Percentiles rank a stretch among this genome's conserved stretches.
phyloP scores from a whole-genome alignment of 1,140 invertebrate species.

The Prorops nasuta region DNA sequence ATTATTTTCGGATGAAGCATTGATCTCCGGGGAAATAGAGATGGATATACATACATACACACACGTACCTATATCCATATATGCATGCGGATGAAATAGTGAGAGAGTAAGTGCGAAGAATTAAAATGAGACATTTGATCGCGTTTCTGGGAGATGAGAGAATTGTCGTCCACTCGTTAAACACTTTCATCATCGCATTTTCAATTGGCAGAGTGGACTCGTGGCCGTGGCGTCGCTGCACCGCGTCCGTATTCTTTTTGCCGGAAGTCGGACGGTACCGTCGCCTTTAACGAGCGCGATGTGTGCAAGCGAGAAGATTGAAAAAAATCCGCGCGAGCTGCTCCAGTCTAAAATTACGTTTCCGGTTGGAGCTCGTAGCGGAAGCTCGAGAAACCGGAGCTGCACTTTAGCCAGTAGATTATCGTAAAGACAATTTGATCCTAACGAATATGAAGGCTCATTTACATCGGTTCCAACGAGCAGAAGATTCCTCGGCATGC shows the following conservation, averaged over 20 bases:
- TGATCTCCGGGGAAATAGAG: too few species aligned
- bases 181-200: neutral
- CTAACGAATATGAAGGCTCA: constrained; percentile 32
- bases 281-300: constrained; percentile 24
- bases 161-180: neutral
- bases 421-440: constrained; percentile 35
- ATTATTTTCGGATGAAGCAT: too few species aligned
- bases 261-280: constrained; percentile 21
- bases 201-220: neutral
- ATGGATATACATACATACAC: too few species aligned
- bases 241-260: neutral
- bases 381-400: constrained; percentile 12
- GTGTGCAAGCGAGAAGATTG: constrained; percentile 14
- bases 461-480: constrained; percentile 26
- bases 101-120: too few species aligned
- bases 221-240: too few species aligned
- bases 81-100: too few species aligned
- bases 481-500: too few species aligned
- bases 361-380: neutral
- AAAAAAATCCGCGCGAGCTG: constrained; percentile 9
- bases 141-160: too few species aligned
- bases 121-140: too few species aligned
- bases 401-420: constrained; percentile 18
- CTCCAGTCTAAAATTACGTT: neutral
- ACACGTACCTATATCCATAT: too few species aligned